These are phyloP conservation scores for Bilobella aurantiaca DNA, from an alignment of 1,140 invertebrate genomes.

Conservation along the genomic window DNA sequence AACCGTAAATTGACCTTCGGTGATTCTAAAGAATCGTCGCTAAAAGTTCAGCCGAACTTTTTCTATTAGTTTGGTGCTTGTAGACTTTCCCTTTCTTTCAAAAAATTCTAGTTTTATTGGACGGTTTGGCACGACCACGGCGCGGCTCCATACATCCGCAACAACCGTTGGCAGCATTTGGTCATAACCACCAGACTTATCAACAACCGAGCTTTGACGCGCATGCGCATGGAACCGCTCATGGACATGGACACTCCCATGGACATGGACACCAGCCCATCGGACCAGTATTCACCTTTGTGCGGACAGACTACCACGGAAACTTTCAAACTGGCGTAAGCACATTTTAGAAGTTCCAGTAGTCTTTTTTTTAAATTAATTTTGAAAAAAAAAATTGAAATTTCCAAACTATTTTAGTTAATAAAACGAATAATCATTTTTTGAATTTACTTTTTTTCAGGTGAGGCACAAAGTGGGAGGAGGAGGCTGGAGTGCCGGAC, in stretches of 20 bases:
- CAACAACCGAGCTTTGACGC: background rate
- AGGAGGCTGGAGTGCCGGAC: background rate
- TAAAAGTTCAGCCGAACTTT: background rate
- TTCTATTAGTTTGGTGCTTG: background rate
- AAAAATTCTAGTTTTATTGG: background rate
- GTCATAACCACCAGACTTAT: background rate
- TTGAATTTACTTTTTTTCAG: background rate
- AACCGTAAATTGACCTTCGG: too few relatives aligned
- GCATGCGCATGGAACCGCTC: background rate
- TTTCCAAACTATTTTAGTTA: background rate
- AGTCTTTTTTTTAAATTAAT: background rate
- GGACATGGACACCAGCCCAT: constrained; percentile 19
- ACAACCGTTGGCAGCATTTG: constrained; percentile 37
- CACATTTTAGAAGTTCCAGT: constrained; percentile 34
- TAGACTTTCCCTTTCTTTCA: background rate
- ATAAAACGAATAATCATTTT: background rate
- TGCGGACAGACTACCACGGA: constrained; percentile 39
- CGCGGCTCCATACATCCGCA: constrained; percentile 38
- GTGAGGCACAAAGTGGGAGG: background rate
- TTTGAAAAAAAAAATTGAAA: too few relatives aligned
- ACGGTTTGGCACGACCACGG: background rate
- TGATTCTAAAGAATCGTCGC: too few relatives aligned
- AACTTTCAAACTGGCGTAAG: constrained; percentile 41
- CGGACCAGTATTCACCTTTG: constrained; percentile 36
- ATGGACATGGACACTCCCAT: constrained; percentile 11